phyloP scores from a whole-genome alignment of 2,888 invertebrate species.

The Scaptomyza tumidula region DNA sequence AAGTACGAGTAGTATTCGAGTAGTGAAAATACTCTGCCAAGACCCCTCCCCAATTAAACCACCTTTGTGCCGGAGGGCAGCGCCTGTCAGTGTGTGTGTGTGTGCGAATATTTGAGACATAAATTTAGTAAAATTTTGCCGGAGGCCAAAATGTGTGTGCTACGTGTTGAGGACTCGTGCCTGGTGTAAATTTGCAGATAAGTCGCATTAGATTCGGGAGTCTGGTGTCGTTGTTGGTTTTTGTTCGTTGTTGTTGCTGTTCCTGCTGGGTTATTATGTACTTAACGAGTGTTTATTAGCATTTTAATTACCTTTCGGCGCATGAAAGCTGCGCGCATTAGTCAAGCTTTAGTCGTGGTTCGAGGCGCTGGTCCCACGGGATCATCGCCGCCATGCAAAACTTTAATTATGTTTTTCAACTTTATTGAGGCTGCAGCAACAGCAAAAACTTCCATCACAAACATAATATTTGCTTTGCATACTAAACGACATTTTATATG shows the following conservation, averaged over 20 bases:
- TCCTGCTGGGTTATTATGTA: constrained; percentile 67
- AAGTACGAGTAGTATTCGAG: constrained; percentile 17
- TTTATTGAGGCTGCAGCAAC: constrained; percentile 56
- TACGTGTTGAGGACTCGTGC: constrained; percentile 52
- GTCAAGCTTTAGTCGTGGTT: constrained; percentile 62
- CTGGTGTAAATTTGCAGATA: constrained; percentile 75
- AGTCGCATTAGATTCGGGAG: constrained; percentile 68
- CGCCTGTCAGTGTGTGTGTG: neutral
- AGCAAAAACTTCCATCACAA: neutral
- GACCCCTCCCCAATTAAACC: constrained; percentile 4
- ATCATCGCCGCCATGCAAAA: constrained; percentile 47
- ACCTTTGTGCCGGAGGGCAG: neutral
- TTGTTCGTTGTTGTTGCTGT: constrained; percentile 19
- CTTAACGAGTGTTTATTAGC: constrained; percentile 79
- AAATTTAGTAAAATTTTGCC: constrained; percentile 64
- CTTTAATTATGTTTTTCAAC: constrained; percentile 77
- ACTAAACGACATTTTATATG: constrained; percentile 14
- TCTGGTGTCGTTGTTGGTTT: constrained; percentile 11
- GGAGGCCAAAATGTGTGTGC: constrained; percentile 49
- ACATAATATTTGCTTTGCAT: constrained; percentile 40
- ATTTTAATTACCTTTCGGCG: constrained; percentile 79
- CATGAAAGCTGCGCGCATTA: constrained; percentile 74
- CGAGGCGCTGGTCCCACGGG: constrained; percentile 42
- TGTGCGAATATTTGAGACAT: constrained; percentile 65
- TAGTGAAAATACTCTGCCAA: constrained; percentile 18